Evolutionary conservation across 35 echinoderm and acorn worm species (phyloP), one percentile per base, ranked within the genome.

Genomic region (Lytechinus pictus): DNA sequence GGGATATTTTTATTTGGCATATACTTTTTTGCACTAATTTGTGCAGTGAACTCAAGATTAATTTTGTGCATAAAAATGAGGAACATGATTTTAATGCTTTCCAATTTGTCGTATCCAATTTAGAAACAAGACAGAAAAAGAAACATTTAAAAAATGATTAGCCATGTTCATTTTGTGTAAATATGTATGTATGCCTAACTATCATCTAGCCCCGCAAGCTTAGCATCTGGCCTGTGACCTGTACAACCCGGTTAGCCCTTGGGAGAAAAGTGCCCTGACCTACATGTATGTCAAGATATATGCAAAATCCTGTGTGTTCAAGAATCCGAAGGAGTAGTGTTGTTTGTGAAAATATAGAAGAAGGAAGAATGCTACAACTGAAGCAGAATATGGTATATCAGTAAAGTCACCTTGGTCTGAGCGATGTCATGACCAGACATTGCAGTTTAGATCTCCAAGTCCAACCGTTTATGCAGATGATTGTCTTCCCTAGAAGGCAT

Each of bases 131-230:
- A 79, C 19, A n/a, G 19, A 79, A 6, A 79, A 79, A n/a, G 19
- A 7, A 5, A 79, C 1, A 58, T 2, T 2, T 9, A 8, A 58
- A 24, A 79, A 79, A 79, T 5, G 16, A 79, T 79, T 16, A 24
- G 66, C 8, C 5, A 4, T 52, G 27, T 29, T 6, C 88, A 44
- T 51, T 90, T 90, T 44, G 10, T 90, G 88, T 90, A 90, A 44
- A 90, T 90, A 52, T 44, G 29, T 93, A 24, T 93, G 92, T 93
- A 93, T 93, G 54, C 92, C 92, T 93, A 93, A 93, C 92, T 93
- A 93, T 93, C 55, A 93, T 54, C 92, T 57, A 93, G 92, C 92
- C 92, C 92, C 54, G 10, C 92, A 93, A 93, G 92, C 92, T 54
- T 93, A 93, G 92, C 92, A 57, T 93, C 92, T 27, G 92, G 55